Percentiles rank a stretch among this genome's conserved stretches.
Conservation (phyloP, 2,113 vertebrate species). For the Etheostoma spectabile region DNA sequence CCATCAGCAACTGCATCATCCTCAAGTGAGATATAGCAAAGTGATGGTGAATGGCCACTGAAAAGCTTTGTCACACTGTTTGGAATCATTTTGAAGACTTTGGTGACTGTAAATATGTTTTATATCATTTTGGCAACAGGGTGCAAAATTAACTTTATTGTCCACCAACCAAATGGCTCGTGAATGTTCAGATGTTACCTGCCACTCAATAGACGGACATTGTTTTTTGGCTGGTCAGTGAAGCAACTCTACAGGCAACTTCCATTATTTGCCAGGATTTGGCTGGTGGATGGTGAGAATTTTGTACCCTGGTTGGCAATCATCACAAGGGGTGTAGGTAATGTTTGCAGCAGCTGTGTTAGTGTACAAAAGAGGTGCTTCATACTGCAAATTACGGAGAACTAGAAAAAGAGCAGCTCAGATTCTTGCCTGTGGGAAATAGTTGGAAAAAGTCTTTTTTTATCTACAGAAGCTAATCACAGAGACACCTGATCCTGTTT, state of each 20-base stretch:
- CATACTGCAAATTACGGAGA: background rate
- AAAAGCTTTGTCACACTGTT: background rate
- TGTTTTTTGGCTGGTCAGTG: too few relatives aligned
- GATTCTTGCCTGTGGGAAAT: background rate
- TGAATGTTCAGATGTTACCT: too few relatives aligned
- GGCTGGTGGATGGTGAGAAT: background rate
- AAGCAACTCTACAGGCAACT: too few relatives aligned
- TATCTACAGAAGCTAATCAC: too few relatives aligned
- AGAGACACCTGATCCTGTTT: background rate
- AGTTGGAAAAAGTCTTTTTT: background rate
- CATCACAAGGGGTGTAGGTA: background rate
- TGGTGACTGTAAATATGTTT: background rate
- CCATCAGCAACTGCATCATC: slow-evolving; percentile 92
- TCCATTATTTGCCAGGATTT: too few relatives aligned
- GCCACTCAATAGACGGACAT: too few relatives aligned
- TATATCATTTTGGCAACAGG: too few relatives aligned
- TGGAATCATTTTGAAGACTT: background rate
- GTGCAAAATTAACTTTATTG: too few relatives aligned
- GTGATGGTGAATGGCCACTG: background rate
- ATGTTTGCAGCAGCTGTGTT: background rate
- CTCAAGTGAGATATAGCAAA: slow-evolving; percentile 88
- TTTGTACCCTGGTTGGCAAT: background rate
- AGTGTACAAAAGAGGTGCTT: background rate
- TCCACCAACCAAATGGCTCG: too few relatives aligned
- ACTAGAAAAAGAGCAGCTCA: too few relatives aligned